Base-by-base conservation (phyloP, 2,888 invertebrate genomes). In the Unio delphinus region DNA sequence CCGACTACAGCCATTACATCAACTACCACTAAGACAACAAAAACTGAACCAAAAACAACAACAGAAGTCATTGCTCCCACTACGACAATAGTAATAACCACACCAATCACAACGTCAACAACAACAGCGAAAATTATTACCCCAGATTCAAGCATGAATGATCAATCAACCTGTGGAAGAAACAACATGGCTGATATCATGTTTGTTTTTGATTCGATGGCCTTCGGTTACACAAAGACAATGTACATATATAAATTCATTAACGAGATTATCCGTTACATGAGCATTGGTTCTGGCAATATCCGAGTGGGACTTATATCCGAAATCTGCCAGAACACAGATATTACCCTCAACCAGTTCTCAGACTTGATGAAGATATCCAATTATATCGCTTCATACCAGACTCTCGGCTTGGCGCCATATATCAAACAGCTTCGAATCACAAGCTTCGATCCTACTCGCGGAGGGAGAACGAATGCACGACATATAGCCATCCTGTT, bases 261-360 rank as follows among this genome's bases (percentile, higher is more conserved):
- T 3, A 64, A 67, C 11, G 62, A 72, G 26, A 63, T 81, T 30
- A 67, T 79, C 5, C 62, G 72, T 11, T 66, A 76, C 55, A 45
- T 45, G 45, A 78, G 81, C 65, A 74, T 72, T 45, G 74, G 72
- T 18, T 57, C 70, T 8, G 76, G 75, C 18, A 72, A 69, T 61
- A 75, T 80, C 23, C 65, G 82, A n/a, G 80, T 78, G 17, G 81
- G 81, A 0, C 68, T 83, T 20, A 62, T 80, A n/a, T 79, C 83
- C 26, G 74, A 74, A 62, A 73, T 64, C n/a, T 81, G 81, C 45
- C 72, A 73, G 55, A 65, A 73, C 4, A 74, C 70, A 11, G 82
- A 81, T 60, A 77, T 85, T 55, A n/a, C 58, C 11, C 73, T 80
- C 8, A 65, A 69, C 18, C 65, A 67, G n/a, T 70, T 70, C 70